phyloP scores from a whole-genome alignment of 2,888 invertebrate genomes.

The Chydorus sphaericus region DNA sequence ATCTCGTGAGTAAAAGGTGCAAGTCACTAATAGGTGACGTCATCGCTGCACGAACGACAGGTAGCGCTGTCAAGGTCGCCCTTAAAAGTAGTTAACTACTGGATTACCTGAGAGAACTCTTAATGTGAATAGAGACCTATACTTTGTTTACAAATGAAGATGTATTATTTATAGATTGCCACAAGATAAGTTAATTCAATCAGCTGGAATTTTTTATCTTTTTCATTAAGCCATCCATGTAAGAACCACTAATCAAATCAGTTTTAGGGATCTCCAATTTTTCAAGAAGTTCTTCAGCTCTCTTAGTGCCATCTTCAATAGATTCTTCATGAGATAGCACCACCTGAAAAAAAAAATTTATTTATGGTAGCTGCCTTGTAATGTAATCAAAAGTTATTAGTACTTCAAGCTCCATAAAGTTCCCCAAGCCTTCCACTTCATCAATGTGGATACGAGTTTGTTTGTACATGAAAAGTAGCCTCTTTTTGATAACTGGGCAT shows the following conservation, averaged over 20 bases:
- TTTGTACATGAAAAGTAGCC: slow-evolving; percentile 59
- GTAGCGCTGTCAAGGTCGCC: too few relatives aligned
- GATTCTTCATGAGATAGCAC: slow-evolving; percentile 46
- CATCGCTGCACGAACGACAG: too few relatives aligned
- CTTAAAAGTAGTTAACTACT: too few relatives aligned
- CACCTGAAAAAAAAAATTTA: not conserved
- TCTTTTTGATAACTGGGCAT: slow-evolving; percentile 51
- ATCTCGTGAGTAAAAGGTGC: too few relatives aligned
- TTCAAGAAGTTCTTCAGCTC: slow-evolving; percentile 51
- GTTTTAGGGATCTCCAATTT: slow-evolving; percentile 44
- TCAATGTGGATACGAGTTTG: slow-evolving; percentile 79
- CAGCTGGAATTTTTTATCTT: too few relatives aligned
- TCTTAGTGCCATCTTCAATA: slow-evolving; percentile 48
- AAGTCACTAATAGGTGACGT: too few relatives aligned
- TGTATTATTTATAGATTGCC: too few relatives aligned
- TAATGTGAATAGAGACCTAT: too few relatives aligned
- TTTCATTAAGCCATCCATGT: slow-evolving; percentile 48
- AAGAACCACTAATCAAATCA: slow-evolving; percentile 55
- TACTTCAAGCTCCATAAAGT: slow-evolving; percentile 76
- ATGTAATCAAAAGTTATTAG: not conserved
- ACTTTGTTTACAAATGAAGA: too few relatives aligned
- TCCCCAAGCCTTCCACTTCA: slow-evolving; percentile 57
- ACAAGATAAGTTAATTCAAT: too few relatives aligned
- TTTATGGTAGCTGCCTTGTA: not conserved
- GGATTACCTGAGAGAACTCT: too few relatives aligned